Percentiles rank a stretch among this genome's conserved stretches.
These are phyloP conservation scores for Asarcornis scutulata DNA, from an alignment of 2,113 vertebrate species.

Conservation along the genomic window DNA sequence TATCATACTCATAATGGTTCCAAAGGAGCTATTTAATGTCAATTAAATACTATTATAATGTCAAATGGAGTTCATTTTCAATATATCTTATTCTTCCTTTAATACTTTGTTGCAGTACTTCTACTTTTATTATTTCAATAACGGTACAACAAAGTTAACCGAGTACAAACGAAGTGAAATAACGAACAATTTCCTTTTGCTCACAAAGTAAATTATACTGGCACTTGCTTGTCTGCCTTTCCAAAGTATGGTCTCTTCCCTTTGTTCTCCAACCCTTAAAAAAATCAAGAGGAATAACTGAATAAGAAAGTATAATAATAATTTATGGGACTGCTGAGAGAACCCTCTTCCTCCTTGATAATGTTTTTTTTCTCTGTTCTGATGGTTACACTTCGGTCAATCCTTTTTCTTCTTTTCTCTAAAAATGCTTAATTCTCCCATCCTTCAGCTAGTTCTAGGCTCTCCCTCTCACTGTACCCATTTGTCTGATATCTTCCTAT, in stretches of 20 bases:
- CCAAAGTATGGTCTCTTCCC: background rate
- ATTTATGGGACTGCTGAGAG: background rate
- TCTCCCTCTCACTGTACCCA: background rate
- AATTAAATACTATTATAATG: conserved; percentile 66
- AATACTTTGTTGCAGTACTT: conserved; percentile 47
- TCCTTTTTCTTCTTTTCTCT: background rate
- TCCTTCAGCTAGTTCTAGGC: background rate
- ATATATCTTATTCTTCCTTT: conserved; percentile 32
- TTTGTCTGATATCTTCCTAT: background rate
- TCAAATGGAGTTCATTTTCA: conserved; percentile 57
- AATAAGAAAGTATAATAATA: background rate
- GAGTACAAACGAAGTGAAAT: conserved; percentile 38
- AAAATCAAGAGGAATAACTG: background rate
- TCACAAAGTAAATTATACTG: background rate
- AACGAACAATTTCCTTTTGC: conserved; percentile 14
- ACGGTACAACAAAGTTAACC: background rate
- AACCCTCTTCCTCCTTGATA: background rate
- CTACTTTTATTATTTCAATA: background rate
- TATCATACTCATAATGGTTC: conserved; percentile 2
- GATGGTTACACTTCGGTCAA: background rate
- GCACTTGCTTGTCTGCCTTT: background rate
- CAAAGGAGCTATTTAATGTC: conserved; percentile 47
- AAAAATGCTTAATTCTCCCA: background rate
- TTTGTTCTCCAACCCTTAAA: background rate
- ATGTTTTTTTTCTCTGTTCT: background rate